These are phyloP conservation scores for Punctoribates punctum DNA, from an alignment of 2,888 invertebrate genomes.

Conservation along the genomic window DNA sequence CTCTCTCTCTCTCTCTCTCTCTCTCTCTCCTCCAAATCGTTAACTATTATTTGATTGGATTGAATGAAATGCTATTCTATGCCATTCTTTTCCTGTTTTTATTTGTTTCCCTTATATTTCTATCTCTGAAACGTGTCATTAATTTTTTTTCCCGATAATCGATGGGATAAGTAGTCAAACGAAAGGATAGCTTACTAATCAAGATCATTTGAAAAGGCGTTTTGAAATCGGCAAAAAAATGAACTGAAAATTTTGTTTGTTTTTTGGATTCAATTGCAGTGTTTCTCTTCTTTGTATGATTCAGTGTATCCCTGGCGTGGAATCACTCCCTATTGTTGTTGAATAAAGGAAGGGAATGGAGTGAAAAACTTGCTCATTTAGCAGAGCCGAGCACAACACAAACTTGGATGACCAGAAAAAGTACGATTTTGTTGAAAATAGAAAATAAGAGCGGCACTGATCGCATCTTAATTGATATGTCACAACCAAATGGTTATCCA, in stretches of 20 bases:
- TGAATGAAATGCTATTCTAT: not conserved
- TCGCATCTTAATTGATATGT: slow-evolving; percentile 23
- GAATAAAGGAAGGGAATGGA: no score
- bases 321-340: not conserved
- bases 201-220: no score
- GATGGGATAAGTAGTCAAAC: no score
- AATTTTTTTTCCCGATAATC: not conserved
- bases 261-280: no score
- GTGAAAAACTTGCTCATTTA: not conserved
- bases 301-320: not conserved
- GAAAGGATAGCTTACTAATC: no score
- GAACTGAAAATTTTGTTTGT: no score
- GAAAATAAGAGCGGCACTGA: not conserved
- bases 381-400: not conserved
- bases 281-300: no score
- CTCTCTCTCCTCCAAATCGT: not conserved
- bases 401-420: not conserved
- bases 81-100: not conserved
- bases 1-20: not conserved
- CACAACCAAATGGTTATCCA: slow-evolving; percentile 5
- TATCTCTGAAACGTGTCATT: not conserved
- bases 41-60: slow-evolving; percentile 15
- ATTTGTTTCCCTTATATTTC: not conserved
- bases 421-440: not conserved
- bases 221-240: no score